Evolutionary conservation across 2,888 invertebrate species (phyloP), one percentile per base, ranked within the genome.

Genomic region (Melinaea marsaeus): DNA sequence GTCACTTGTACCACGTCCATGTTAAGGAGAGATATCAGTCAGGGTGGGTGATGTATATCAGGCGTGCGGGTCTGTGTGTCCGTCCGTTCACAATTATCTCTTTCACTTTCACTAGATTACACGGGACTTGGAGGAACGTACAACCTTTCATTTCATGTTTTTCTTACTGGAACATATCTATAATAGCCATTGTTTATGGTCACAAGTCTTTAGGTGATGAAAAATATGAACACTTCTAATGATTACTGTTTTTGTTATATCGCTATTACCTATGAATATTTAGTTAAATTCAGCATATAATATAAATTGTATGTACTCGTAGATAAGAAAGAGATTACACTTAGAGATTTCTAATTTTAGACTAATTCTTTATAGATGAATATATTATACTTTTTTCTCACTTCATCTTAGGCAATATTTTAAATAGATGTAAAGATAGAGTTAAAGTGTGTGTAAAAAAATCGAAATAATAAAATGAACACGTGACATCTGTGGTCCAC

Each of bases 1-100:
- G 0, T 74, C 45, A 1, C 67, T 80, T 72, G 70, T 2, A 22
- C 66, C 68, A 22, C 0, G 4, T 13, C 60, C 58, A 60, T 72
- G 73, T 78, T 83, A 84, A 85, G 82, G 80, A 81, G 78, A 79
- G 84, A 83, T 81, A 87, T 87, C 86, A 86, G 84, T 87, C 87
- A 85, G 79, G 66, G 70, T 72, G 75, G 71, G 84, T 85, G 86
- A 85, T 84, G 81, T 82, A 86, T 85, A 80, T 75, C 64, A 66
- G 71, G 69, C 67, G 73, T 67, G 66, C 66, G 58, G 67, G 67
- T 45, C 68, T 67, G 67, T 45, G 67, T 34, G 67, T 59, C 71
- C 69, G 65, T 34, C 55, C 9, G 61, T 62, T 70, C 73, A 78
- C 74, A 77, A 83, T 84, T 83, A 83, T 81, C 80, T 79, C 73